Percentiles rank a stretch among this genome's conserved stretches.
Conservation (phyloP, 2,888 invertebrate species). For the Nasonia oneida region DNA sequence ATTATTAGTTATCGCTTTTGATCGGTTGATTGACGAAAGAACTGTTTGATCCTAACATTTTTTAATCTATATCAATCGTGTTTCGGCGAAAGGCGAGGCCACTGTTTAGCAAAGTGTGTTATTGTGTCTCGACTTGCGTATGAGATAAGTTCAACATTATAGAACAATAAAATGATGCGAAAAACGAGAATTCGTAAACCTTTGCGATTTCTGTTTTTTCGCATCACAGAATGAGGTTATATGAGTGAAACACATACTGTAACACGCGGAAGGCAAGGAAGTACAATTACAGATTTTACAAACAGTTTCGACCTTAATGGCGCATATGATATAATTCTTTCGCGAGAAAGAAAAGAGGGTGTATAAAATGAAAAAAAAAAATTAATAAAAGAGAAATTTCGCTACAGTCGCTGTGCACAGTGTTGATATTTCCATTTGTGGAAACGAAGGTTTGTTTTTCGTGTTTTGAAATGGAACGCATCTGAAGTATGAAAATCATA, state of each 20-base stretch:
- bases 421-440: conserved; percentile 28
- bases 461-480: not conserved
- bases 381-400: conserved; percentile 43
- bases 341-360: conserved; percentile 55
- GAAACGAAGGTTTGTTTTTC: not conserved
- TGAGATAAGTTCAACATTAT: conserved; percentile 1
- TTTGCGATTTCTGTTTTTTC: conserved; percentile 28
- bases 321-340: conserved; percentile 47
- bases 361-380: conserved; percentile 48
- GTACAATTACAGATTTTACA: conserved; percentile 50
- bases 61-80: conserved; percentile 60
- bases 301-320: conserved; percentile 48
- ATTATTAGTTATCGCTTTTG: conserved; percentile 64
- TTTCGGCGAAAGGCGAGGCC: conserved; percentile 58
- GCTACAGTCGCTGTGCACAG: conserved; percentile 26
- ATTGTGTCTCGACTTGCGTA: conserved; percentile 55
- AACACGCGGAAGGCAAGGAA: conserved; percentile 23
- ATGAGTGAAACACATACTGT: not conserved
- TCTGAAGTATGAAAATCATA: not conserved
- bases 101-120: conserved; percentile 62
- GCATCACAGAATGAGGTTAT: not conserved
- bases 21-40: conserved; percentile 57
- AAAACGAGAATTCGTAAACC: not conserved
- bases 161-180: not conserved
- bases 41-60: conserved; percentile 54